These are phyloP conservation scores for Myodes glareolus DNA, from an alignment of 2,113 vertebrate genomes.

Conservation along the genomic window DNA sequence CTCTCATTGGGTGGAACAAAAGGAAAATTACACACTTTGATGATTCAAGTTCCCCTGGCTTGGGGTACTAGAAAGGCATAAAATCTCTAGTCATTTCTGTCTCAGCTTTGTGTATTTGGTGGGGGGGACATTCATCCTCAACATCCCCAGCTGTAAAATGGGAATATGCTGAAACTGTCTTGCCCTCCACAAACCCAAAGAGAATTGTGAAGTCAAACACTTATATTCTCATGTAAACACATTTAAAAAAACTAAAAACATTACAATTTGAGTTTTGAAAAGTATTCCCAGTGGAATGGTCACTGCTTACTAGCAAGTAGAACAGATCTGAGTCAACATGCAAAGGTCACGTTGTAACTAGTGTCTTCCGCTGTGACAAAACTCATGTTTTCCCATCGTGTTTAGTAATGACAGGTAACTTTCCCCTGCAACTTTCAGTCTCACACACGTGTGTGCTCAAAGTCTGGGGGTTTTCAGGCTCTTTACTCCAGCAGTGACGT, in stretches of 20 bases:
- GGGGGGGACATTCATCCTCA: background rate
- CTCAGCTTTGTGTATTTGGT: background rate
- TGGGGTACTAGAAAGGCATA: background rate
- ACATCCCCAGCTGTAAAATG: background rate
- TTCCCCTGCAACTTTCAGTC: background rate
- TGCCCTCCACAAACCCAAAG: background rate
- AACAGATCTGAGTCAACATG: background rate
- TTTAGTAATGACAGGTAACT: background rate
- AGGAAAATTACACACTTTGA: constrained; percentile 39
- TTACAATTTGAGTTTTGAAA: background rate
- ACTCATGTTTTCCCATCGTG: background rate
- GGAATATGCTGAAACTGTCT: background rate
- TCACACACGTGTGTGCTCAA: background rate
- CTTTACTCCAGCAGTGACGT: background rate
- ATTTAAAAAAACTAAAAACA: background rate
- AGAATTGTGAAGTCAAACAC: background rate
- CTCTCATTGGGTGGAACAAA: constrained; percentile 63
- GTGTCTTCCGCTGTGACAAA: background rate
- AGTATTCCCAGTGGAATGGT: background rate
- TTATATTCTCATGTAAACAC: background rate
- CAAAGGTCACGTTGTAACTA: background rate
- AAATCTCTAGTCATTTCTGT: background rate
- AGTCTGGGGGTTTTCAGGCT: background rate
- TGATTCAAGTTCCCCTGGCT: background rate
- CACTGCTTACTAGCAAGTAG: constrained; percentile 3